Conservation (phyloP, 92 coral and sea anemone species). For the Epizoanthus scotinus region DNA sequence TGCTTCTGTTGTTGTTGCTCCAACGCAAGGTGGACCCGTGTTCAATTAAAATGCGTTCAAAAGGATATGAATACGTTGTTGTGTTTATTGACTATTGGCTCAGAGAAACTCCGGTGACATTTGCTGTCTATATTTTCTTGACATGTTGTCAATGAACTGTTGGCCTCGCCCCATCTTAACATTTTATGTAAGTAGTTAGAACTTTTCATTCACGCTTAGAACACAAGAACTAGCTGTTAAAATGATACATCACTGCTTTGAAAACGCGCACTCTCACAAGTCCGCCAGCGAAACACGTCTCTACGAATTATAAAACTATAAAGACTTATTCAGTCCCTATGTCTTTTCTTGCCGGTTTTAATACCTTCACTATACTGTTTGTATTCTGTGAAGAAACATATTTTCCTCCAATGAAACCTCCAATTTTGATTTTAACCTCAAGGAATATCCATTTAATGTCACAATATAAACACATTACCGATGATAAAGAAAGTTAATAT, state of each 20-base stretch:
- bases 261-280: not conserved
- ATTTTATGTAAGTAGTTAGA: conserved; percentile 24
- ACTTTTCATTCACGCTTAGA: conserved; percentile 13
- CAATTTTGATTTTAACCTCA: conserved; percentile 6
- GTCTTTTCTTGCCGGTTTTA: conserved; percentile 1
- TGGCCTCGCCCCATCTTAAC: conserved; percentile 19
- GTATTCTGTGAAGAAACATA: not conserved
- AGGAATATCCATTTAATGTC: conserved; percentile 35
- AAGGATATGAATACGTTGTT: conserved; percentile 41
- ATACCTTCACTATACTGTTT: not conserved
- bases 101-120: conserved; percentile 37
- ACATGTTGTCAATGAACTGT: conserved; percentile 33
- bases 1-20: not conserved
- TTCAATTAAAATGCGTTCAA: conserved; percentile 43
- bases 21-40: conserved; percentile 26
- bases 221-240: conserved; percentile 13
- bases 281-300: not conserved
- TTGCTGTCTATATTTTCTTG: conserved; percentile 33
- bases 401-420: conserved; percentile 6
- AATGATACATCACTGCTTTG: conserved; percentile 7
- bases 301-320: not conserved
- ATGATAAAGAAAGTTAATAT: conserved; percentile 56
- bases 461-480: conserved; percentile 36
- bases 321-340: not conserved
- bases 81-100: conserved; percentile 43